phyloP scores from a whole-genome alignment of 2,888 invertebrate species.

The Notocelia uddmanniana region DNA sequence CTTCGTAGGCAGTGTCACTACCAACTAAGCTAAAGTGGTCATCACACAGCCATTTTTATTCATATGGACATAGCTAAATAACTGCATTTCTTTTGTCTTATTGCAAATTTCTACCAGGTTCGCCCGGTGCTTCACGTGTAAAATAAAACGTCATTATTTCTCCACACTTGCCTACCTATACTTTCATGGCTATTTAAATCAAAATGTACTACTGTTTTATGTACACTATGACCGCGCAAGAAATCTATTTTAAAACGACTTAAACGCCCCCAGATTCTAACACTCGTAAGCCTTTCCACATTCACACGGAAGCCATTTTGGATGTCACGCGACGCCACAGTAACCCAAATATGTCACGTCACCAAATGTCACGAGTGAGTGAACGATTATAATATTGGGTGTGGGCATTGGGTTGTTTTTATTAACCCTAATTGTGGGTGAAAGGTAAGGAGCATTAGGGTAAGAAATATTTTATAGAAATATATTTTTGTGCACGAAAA shows the following conservation, averaged over 20 bases:
- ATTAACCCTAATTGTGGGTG: slow-evolving; percentile 28
- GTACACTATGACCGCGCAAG: neutral
- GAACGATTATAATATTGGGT: slow-evolving; percentile 39
- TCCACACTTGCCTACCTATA: too few species aligned
- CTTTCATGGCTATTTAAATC: neutral
- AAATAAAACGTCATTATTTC: too few species aligned
- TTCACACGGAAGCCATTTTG: neutral
- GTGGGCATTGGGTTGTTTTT: slow-evolving; percentile 26
- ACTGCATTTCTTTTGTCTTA: too few species aligned
- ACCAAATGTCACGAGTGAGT: slow-evolving; percentile 18
- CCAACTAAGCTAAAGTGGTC: too few species aligned
- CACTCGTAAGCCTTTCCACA: neutral
- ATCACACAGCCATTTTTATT: too few species aligned
- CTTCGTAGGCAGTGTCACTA: too few species aligned
- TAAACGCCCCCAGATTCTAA: neutral
- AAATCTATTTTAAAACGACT: neutral
- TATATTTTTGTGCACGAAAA: neutral
- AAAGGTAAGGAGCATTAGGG: slow-evolving; percentile 8
- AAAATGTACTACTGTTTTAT: neutral
- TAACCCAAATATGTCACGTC: slow-evolving; percentile 41
- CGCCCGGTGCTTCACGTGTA: too few species aligned
- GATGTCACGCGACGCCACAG: slow-evolving; percentile 28
- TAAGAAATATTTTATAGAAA: neutral
- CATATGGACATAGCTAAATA: too few species aligned
- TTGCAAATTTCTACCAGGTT: too few species aligned